Conservation (phyloP, 2,888 invertebrate genomes). For the Uropetala carovei region DNA sequence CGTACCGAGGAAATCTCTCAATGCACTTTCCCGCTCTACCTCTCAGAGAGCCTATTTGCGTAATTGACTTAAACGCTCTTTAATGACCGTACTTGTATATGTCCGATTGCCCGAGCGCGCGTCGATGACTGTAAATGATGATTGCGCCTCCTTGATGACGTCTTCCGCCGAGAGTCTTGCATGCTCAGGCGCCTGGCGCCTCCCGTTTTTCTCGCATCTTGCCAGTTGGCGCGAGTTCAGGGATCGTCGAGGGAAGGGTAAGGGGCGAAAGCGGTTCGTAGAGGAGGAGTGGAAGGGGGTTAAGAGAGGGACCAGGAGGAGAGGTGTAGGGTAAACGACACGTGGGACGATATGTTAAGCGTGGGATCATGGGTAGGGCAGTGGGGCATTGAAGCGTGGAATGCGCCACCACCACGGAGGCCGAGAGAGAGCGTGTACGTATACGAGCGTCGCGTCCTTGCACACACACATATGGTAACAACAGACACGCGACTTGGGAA, state of each 20-base stretch:
- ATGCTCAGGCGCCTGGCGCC: neutral
- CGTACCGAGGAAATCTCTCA: no score
- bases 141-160: neutral
- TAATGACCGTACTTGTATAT: no score
- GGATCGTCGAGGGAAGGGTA: neutral
- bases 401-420: conserved; percentile 4
- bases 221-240: conserved; percentile 29
- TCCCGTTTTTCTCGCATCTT: neutral
- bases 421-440: neutral
- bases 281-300: neutral
- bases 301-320: neutral
- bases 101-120: no score
- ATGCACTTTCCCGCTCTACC: no score
- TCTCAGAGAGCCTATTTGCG: no score
- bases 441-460: neutral
- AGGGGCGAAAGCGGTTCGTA: no score
- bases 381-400: conserved; percentile 29
- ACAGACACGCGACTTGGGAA: neutral
- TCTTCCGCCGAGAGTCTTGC: neutral
- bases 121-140: no score
- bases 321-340: neutral
- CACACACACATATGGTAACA: conserved; percentile 17
- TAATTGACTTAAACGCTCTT: no score
- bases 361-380: conserved; percentile 35
- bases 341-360: conserved; percentile 24